These are phyloP conservation scores for Biston betularia DNA, from an alignment of 2,888 invertebrate genomes.

Conservation along the genomic window DNA sequence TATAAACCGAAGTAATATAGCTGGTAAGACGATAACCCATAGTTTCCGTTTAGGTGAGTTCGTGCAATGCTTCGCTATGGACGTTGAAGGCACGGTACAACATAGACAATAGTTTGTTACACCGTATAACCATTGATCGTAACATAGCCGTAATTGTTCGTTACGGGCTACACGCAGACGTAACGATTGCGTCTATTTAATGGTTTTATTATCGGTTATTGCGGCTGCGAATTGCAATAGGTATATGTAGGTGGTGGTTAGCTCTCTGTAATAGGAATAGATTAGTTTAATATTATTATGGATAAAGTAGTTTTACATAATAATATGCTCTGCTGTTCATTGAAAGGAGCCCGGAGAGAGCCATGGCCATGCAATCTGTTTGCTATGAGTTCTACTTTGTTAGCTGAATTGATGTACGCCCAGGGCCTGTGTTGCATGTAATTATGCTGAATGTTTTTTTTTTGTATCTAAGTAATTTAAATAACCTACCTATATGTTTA, in stretches of 20 bases:
- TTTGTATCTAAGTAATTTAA: no score
- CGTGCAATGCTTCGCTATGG: conserved; percentile 31
- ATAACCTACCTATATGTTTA: no score
- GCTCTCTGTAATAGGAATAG: no score
- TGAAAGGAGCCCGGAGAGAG: no score
- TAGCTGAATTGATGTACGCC: no score
- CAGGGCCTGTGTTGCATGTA: no score
- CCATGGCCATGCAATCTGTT: no score
- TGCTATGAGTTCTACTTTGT: no score
- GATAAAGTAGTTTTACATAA: no score
- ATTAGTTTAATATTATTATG: no score
- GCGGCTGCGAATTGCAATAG: conserved; percentile 25
- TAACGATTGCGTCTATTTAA: conserved; percentile 29
- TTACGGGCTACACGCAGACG: conserved; percentile 27
- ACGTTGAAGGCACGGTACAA: conserved; percentile 9
- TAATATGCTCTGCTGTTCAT: no score
- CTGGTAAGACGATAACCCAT: conserved; percentile 23
- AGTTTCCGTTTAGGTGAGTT: conserved; percentile 34
- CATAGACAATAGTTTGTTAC: conserved; percentile 18
- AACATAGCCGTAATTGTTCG: conserved; percentile 26
- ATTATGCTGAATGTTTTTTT: no score
- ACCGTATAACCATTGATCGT: conserved; percentile 23
- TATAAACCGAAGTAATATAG: conserved; percentile 37
- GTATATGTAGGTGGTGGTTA: conserved; percentile 3
- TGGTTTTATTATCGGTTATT: conserved; percentile 34